Conservation (phyloP, 1,140 invertebrate species). For the Bombus balteatus region DNA sequence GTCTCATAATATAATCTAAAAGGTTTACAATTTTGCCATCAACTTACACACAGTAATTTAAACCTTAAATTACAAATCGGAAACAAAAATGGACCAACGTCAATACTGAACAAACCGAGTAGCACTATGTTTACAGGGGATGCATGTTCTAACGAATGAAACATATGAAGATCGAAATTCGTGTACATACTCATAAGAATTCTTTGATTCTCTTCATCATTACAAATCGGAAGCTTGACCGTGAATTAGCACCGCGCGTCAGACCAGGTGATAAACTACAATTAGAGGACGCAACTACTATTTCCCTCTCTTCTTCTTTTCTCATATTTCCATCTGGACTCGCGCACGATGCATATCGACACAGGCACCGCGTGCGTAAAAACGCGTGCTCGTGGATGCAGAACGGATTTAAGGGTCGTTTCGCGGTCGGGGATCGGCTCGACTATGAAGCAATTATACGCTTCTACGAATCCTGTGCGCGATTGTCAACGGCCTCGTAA, state of each 20-base stretch:
- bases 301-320: background rate
- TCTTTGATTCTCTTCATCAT: no score
- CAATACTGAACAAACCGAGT: no score
- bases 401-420: constrained; percentile 62
- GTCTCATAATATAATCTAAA: no score
- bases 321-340: constrained; percentile 3
- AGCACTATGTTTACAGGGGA: no score
- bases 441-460: constrained; percentile 75
- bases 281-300: constrained; percentile 56
- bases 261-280: constrained; percentile 67
- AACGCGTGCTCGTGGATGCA: constrained; percentile 56
- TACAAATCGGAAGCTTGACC: background rate
- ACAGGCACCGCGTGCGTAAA: constrained; percentile 4
- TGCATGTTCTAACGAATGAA: no score
- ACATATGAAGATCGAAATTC: no score
- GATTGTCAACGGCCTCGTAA: constrained; percentile 73
- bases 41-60: no score
- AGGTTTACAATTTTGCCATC: no score
- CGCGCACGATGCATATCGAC: constrained; percentile 30
- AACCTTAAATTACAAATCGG: no score
- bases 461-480: constrained; percentile 71
- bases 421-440: background rate
- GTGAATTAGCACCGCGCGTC: constrained; percentile 17
- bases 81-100: no score
- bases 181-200: no score